These are phyloP conservation scores for Rhineura floridana DNA, from an alignment of 2,113 vertebrate genomes.

Conservation along the genomic window DNA sequence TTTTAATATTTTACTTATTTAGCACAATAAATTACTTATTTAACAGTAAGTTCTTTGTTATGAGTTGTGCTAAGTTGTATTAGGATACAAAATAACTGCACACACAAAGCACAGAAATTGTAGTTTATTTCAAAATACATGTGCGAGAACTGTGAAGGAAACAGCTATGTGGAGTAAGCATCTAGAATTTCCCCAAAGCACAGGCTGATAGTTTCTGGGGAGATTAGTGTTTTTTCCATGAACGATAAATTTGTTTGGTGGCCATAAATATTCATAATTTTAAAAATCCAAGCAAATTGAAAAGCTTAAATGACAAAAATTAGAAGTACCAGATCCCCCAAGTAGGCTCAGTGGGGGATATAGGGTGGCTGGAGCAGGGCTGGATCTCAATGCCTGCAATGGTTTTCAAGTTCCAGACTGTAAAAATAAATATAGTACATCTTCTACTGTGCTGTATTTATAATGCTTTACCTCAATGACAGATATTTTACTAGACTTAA, in stretches of 20 bases:
- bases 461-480: background rate
- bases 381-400: background rate
- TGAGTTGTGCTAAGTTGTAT: background rate
- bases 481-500: background rate
- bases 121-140: background rate
- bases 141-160: background rate
- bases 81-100: background rate
- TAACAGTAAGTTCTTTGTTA: background rate
- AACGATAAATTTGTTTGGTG: background rate
- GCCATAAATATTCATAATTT: background rate
- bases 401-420: background rate
- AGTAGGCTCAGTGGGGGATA: background rate
- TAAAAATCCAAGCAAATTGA: background rate
- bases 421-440: background rate
- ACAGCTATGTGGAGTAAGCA: background rate
- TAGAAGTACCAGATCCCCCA: background rate
- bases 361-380: background rate
- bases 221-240: background rate
- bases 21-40: background rate
- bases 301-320: background rate
- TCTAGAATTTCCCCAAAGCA: background rate
- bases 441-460: background rate
- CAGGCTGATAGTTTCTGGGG: background rate
- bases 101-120: background rate
- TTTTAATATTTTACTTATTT: background rate